Evolutionary conservation across 2,113 vertebrate species (phyloP), one percentile per base, ranked within the genome.

Genomic region (Cyanoderma ruficeps): DNA sequence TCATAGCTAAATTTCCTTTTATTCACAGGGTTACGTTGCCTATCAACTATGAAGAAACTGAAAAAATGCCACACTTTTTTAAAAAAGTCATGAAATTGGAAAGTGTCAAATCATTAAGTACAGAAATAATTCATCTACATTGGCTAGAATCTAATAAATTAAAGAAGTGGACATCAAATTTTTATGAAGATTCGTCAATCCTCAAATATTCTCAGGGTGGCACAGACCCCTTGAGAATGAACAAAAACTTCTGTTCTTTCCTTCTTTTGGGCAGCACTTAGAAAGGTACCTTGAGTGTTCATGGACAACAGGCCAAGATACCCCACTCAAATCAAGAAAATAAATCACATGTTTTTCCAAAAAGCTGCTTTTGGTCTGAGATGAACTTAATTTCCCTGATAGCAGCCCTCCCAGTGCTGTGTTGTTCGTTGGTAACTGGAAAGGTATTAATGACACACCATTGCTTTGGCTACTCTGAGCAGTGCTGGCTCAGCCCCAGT

Each of bases 51-150:
- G 25, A 83, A 68, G 14, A 91, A 68, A 7, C 15, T 39, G 11
- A 33, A 69, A 75, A 69, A 70, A 31, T 4, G 6, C 0, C 10
- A 25, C 4, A 2, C 5, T 16, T 55, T 49, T 41, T 12, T 71
- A 37, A 28, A 88, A 63, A 71, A 18, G 1, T 44, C 13, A 64
- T 39, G 31, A 14, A 92, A 85, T 1, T 0, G 2, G 7, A 53
- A 88, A 49, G 4, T 25, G 85, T 90, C 6, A 27, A n/a, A 50
- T 56, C 1, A 53, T 50, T 81, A 77, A 67, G 27, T 49, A 27
- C 1, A 28, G 6, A 24, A n/a, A 37, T 11, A 42, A 59, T 18
- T 61, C 0, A 1, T 50, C 10, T 31, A 7, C 14, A 24, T 24
- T 61, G 14, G 3, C 8, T 79, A 90, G 8, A 85, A 49, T 49